Evolutionary conservation across 1,140 invertebrate genomes (phyloP), one percentile per base, ranked within the genome.

Genomic region (Agrypnia vestita): DNA sequence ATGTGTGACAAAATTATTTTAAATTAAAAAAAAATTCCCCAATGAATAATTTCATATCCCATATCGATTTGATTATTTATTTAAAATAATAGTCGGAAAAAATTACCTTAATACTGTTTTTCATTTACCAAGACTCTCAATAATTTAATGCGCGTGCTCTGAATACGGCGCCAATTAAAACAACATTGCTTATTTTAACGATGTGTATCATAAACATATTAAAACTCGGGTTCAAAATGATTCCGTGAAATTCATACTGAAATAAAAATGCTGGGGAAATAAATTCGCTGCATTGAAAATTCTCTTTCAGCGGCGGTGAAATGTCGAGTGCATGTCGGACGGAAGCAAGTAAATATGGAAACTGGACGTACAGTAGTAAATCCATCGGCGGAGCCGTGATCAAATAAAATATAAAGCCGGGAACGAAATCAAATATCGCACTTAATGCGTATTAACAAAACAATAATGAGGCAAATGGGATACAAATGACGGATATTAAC

Each of bases 241-340:
- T 44, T 64, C 12, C 12, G 25, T 13, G 1, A 64, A 62, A 62
- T 25, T 10, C 11, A 10, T 13, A 21, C 3, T 10, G 25, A 25
- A 64, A 64, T 64, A 64, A 64, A 64, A 59, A 64, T 13, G 21
- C 21, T 8, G 4, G 61, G 25, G 21, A 64, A 64, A 64, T 13
- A 35, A 64, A 64, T 64, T 64, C 61, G 25, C 61, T 25, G 35
- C 61, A 64, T 64, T 64, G 61, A 64, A 64, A 64, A 64, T 64
- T 64, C 61, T 64, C 25, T 64, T 64, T 64, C 61, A 64, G 21
- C 61, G 19, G 61, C 35, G 35, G 61, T 64, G 61, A 64, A 64
- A 64, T 64, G 61, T 64, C 25, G 61, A 64, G 61, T 64, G 61
- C 61, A 64, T 64, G 61, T 43, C 13, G 61, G 61, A 64, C 11